Evolutionary conservation across 2,888 invertebrate genomes (phyloP).

Genomic region (Tipula helvola): DNA sequence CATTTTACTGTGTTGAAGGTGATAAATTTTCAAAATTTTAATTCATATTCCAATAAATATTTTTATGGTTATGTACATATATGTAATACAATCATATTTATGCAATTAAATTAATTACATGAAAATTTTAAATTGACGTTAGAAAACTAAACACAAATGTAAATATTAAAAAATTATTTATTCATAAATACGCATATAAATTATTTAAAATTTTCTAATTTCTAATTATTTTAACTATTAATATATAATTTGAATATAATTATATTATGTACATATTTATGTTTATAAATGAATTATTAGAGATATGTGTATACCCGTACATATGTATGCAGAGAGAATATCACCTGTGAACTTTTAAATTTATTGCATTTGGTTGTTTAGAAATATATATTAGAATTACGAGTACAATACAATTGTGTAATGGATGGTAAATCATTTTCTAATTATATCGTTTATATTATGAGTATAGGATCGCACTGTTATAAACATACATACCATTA

Average conservation of each 20-base stretch:
- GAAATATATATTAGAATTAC: background rate
- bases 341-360: background rate
- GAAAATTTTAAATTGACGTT: background rate
- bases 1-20: background rate
- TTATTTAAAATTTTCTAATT: background rate
- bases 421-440: background rate
- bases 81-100: background rate
- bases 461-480: background rate
- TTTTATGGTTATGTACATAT: background rate
- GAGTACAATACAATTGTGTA: background rate
- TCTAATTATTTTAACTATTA: background rate
- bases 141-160: background rate
- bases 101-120: background rate
- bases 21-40: background rate
- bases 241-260: background rate
- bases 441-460: background rate
- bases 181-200: background rate
- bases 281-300: background rate
- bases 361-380: background rate
- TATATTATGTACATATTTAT: background rate
- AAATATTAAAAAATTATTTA: background rate
- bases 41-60: background rate
- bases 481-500: background rate
- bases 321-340: background rate
- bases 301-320: background rate